Base-by-base conservation (phyloP, 2,797 vertebrate genomes). In the Gymnoscopelus microlampas region DNA sequence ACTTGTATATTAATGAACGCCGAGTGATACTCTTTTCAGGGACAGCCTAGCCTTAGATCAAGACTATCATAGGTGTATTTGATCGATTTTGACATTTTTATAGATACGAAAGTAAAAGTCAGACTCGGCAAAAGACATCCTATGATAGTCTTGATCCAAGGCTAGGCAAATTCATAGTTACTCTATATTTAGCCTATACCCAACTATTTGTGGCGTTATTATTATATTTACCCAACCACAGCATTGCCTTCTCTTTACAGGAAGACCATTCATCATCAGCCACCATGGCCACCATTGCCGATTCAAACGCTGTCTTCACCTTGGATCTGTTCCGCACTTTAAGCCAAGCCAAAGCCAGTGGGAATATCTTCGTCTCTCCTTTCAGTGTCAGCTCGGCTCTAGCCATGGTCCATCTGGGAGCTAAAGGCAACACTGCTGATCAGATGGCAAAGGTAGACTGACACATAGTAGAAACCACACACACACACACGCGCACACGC, bases 301-400 rank as follows among this genome's bases (percentile, higher is more conserved):
- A 50, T 2, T 94, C 96, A 3, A 97, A 96, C 81, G 91, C 88
- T 0, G 69, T 6, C 0, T 99, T 99, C 55, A 92, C 95, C 3
- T 59, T 98, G 72, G 94, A 96, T 51, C 90, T 99, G n/a, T 84
- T 95, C 79, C 86, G 60, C 24, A 85, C 86, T 14, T 72, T 99
- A 80, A 93, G 66, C 59, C 82, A 89, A 26, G 4, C 11, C 0
- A 87, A 87, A 0, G 71, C 91, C 3, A 51, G n/a, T 0, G 90
- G 87, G 5, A 99, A 97, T 63, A 10, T 98, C 70, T 96, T 99
- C 68, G 14, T 96, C 67, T 97, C 97, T 0, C 97, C 97, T 0
- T 2, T 95, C 54, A 96, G 96, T 85, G 80, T 99, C 77, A 95
- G 95, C 19, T 91, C 96, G 0, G 96, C 96, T 0, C 68, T 99